These are phyloP conservation scores for Canis aureus DNA, from an alignment of 2,113 vertebrate genomes.

Conservation along the genomic window DNA sequence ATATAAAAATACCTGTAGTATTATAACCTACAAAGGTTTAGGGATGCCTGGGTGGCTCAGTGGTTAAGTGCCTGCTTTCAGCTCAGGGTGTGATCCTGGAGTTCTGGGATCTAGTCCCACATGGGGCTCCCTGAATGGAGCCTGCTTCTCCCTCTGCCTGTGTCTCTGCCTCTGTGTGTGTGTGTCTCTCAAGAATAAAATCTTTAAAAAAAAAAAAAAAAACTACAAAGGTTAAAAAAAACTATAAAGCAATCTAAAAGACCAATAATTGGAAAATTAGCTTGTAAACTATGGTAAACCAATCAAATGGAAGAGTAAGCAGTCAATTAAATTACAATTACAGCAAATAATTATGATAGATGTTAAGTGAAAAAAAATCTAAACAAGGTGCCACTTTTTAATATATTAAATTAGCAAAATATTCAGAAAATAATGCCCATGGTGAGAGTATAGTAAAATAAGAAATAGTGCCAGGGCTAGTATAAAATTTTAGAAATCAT, in stretches of 20 bases:
- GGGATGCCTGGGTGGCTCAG: no score
- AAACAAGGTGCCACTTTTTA: constrained; percentile 35
- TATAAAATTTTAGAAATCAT: constrained; percentile 40
- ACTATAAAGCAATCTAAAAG: background rate
- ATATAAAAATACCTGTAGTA: constrained; percentile 18
- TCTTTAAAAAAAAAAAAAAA: background rate
- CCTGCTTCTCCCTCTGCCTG: no score
- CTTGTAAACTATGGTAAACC: constrained; percentile 2
- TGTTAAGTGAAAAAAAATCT: constrained; percentile 56
- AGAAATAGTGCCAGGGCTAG: constrained; percentile 29
- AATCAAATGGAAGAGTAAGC: background rate
- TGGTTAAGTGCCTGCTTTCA: no score
- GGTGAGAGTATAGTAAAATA: constrained; percentile 20
- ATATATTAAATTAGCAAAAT: constrained; percentile 52
- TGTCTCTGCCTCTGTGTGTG: no score
- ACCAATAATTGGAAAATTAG: constrained; percentile 30
- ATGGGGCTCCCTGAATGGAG: no score
- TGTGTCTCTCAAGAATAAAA: no score
- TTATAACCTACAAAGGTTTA: background rate
- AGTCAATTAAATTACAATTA: constrained; percentile 31
- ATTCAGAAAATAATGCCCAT: background rate
- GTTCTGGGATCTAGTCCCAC: no score
- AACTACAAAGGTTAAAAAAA: constrained; percentile 18
- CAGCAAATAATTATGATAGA: constrained; percentile 30
- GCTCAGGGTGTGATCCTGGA: no score